Conservation (phyloP, 2,888 invertebrate genomes). For the Camptogramma bilineatum region DNA sequence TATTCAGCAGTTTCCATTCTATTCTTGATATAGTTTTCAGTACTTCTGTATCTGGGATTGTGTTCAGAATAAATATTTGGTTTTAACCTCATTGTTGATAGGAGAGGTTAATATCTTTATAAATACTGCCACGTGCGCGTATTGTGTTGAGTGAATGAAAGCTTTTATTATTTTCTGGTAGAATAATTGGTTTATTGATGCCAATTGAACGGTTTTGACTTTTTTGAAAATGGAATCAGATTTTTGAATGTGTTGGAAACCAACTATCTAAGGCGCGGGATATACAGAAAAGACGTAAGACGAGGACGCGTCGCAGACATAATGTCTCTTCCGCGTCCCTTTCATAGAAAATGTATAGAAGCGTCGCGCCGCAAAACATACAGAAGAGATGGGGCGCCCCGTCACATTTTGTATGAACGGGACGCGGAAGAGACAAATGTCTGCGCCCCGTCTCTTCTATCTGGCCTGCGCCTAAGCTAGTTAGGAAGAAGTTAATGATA, state of each 20-base stretch:
- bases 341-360: too few relatives aligned
- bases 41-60: slow-evolving; percentile 57
- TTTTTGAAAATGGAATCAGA: neutral
- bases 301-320: too few relatives aligned
- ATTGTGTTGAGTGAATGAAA: slow-evolving; percentile 60
- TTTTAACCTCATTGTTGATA: slow-evolving; percentile 71
- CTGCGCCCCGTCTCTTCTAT: too few relatives aligned
- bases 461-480: too few relatives aligned
- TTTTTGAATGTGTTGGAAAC: neutral
- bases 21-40: slow-evolving; percentile 42
- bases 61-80: slow-evolving; percentile 74
- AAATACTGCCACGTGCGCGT: slow-evolving; percentile 54
- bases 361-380: too few relatives aligned
- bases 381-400: too few relatives aligned
- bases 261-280: too few relatives aligned
- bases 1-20: slow-evolving; percentile 37
- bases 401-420: too few relatives aligned
- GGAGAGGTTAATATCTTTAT: slow-evolving; percentile 77
- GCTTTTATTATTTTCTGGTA: slow-evolving; percentile 30
- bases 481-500: too few relatives aligned
- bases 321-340: too few relatives aligned
- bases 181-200: slow-evolving; percentile 16
- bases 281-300: too few relatives aligned
- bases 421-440: too few relatives aligned
- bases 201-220: neutral